Conservation (phyloP, 1,140 invertebrate species). For the Eurosta solidaginis region DNA sequence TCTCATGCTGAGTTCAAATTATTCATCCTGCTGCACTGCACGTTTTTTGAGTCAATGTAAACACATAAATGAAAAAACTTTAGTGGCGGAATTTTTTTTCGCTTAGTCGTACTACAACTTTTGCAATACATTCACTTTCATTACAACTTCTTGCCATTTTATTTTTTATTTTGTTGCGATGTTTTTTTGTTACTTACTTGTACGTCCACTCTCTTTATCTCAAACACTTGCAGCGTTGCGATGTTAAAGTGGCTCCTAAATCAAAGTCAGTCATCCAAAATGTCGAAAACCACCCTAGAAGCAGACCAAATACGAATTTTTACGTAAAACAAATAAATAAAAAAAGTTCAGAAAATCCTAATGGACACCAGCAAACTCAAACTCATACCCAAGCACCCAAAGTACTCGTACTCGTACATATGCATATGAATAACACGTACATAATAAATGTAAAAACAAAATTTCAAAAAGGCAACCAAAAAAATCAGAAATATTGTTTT, state of each 20-base stretch:
- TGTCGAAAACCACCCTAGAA: slow-evolving; percentile 14
- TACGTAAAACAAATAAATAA: neutral
- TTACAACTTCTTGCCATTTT: slow-evolving; percentile 18
- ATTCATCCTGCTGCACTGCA: too few relatives aligned
- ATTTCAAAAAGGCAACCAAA: slow-evolving; percentile 26
- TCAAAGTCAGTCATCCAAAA: slow-evolving; percentile 27
- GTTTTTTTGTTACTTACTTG: neutral
- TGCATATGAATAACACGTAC: neutral
- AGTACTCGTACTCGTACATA: neutral
- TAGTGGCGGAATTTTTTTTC: neutral
- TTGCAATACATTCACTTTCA: slow-evolving; percentile 15
- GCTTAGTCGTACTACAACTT: neutral
- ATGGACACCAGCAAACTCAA: neutral
- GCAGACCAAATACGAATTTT: neutral
- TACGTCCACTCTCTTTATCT: slow-evolving; percentile 20
- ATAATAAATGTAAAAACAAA: slow-evolving; percentile 28
- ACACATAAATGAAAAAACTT: too few relatives aligned
- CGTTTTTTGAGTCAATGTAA: neutral
- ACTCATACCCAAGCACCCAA: neutral
- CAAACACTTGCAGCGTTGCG: neutral
- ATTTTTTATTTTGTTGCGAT: neutral
- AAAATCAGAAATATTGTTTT: slow-evolving; percentile 33
- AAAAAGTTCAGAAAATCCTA: neutral
- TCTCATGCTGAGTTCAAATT: too few relatives aligned
- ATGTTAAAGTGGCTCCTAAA: slow-evolving; percentile 27